These are phyloP conservation scores for Pollenia angustigena DNA, from an alignment of 2,888 invertebrate species.

Conservation along the genomic window DNA sequence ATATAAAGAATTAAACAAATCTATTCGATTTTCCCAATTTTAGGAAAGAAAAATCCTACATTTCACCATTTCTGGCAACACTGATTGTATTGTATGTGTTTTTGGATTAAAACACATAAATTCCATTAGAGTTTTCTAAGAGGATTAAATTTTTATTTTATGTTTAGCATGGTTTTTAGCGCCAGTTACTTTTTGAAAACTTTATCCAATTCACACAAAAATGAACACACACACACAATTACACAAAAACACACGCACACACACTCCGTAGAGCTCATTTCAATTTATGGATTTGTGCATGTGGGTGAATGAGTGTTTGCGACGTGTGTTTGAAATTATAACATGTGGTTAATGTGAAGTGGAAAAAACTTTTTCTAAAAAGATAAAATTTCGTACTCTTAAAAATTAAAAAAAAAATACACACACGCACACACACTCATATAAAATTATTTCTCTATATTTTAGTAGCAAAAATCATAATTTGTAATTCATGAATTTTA, in stretches of 20 bases:
- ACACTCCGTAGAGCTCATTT: constrained; percentile 12
- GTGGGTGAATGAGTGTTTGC: background rate
- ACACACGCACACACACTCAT: too few relatives aligned
- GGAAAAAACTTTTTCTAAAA: constrained; percentile 31
- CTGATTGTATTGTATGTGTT: constrained; percentile 21
- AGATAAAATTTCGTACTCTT: constrained; percentile 42
- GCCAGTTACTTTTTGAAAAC: constrained; percentile 60
- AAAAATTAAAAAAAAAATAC: constrained; percentile 20
- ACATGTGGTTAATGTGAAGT: constrained; percentile 58
- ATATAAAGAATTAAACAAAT: too few relatives aligned
- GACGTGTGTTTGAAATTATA: constrained; percentile 42
- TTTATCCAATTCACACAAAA: constrained; percentile 50
- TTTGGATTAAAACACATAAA: constrained; percentile 72
- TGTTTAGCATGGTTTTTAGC: constrained; percentile 69
- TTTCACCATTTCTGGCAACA: too few relatives aligned
- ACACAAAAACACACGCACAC: constrained; percentile 13
- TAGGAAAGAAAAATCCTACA: too few relatives aligned
- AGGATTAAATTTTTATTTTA: constrained; percentile 73
- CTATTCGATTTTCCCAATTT: too few relatives aligned
- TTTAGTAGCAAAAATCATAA: constrained; percentile 55
- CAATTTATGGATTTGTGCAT: constrained; percentile 27
- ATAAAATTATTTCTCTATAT: background rate
- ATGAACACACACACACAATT: constrained; percentile 6
- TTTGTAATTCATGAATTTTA: constrained; percentile 40
- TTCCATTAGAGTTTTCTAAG: constrained; percentile 73